Evolutionary conservation across 2,113 vertebrate genomes (phyloP).

Genomic region (Barnardius zonarius): DNA sequence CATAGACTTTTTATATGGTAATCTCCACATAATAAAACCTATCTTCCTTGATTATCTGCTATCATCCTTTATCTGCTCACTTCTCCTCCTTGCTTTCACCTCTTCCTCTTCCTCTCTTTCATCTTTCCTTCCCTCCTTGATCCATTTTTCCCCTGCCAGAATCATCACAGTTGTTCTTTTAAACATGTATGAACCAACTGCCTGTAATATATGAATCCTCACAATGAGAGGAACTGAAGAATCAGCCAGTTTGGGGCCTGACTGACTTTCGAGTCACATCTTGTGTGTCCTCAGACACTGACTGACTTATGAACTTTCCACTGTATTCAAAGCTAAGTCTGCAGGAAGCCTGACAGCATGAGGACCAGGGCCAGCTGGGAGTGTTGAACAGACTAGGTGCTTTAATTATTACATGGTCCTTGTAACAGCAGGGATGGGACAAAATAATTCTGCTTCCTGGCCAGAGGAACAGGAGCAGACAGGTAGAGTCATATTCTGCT

Average conservation of each 20-base stretch:
- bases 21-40: not conserved
- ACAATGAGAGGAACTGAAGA: not conserved
- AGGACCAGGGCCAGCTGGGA: not conserved
- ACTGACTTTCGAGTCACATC: not conserved
- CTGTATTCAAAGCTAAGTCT: not conserved
- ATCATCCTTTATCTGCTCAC: not conserved
- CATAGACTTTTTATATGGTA: not conserved
- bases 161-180: not conserved
- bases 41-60: not conserved
- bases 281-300: not conserved
- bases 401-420: not conserved
- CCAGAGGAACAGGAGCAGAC: not conserved
- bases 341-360: not conserved
- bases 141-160: not conserved
- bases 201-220: not conserved
- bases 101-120: not conserved
- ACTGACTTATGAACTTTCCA: not conserved
- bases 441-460: not conserved
- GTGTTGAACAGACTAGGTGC: not conserved
- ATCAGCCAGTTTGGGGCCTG: not conserved
- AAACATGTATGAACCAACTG: accelerated
- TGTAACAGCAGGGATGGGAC: not conserved
- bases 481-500: not conserved
- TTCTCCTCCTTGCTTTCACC: not conserved
- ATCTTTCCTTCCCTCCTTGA: not conserved